Base-by-base conservation (phyloP, 2,888 invertebrate genomes). In the Tricholauxania praeusta region DNA sequence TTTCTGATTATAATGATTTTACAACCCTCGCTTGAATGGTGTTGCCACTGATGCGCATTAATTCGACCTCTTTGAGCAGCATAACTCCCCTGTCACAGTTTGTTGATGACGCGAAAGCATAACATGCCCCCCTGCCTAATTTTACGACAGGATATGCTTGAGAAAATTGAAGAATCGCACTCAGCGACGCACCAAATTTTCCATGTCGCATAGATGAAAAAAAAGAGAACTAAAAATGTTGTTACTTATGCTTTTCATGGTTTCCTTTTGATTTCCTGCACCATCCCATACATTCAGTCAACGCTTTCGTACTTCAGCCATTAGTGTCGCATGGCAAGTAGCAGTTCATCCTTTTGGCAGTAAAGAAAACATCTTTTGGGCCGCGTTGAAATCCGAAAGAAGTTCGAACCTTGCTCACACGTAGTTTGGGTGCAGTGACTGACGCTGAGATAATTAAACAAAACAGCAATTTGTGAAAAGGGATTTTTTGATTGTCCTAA, bases 1-100 rank as follows among this genome's bases (percentile, higher is more conserved):
- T 80, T 78, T 77, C 78, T 81, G 81, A 80, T 82, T 84, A 79
- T 83, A 84, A 84, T 84, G 83, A 84, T 83, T 82, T 82, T 74
- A 77, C 78, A 79, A 80, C 79, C 80, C 80, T 81, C 82, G 74
- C 79, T 70, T 73, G 72, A 76, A 76, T 77, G 76, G 77, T 74
- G 70, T 77, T 79, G 76, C 80, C 81, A 82, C 81, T 82, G 80
- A 83, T 82, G 82, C 80, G 79, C 60, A 62, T 59, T 51, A 69
- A 53, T 66, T 47, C 49, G 39, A 48, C 66, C 62, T 57, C 57
- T 22, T 17, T 64, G 63, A 47, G 51, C 64, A 64, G 22, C 19
- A 39, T 39, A 39, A 39, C 10, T 15, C 67, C 57, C 39, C n/a
- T 12, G 49, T n/a, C 28, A n/a, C 65, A 15, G 53, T 22, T 39